Evolutionary conservation across 1,140 invertebrate species (phyloP).

Genomic region (Drosophila eugracilis): DNA sequence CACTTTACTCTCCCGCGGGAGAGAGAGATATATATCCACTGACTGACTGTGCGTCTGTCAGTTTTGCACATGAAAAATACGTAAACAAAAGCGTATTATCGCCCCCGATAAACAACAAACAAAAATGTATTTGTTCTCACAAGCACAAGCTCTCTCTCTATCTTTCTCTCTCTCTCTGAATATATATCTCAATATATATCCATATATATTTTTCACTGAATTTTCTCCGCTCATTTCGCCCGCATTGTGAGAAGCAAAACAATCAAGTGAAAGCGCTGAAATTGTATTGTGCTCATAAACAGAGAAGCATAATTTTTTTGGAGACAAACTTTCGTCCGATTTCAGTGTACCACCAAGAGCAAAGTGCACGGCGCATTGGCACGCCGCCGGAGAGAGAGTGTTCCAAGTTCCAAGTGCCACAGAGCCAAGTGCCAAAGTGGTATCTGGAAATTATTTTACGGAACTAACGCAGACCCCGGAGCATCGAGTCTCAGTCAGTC

Average conservation of each 20-base stretch:
- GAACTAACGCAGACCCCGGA: constrained; percentile 61
- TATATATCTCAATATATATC: neutral
- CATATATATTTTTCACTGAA: neutral
- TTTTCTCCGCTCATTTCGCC: constrained; percentile 61
- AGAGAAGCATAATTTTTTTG: constrained; percentile 35
- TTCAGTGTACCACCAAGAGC: constrained; percentile 41
- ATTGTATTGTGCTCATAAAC: constrained; percentile 58
- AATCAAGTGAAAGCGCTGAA: constrained; percentile 79
- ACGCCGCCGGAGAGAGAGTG: constrained; percentile 45
- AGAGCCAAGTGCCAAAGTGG: neutral
- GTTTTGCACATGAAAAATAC: constrained; percentile 73
- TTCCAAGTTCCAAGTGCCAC: neutral
- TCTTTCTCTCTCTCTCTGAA: neutral
- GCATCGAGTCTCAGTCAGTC: constrained; percentile 42
- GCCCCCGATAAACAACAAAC: constrained; percentile 76
- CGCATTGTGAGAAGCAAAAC: constrained; percentile 65
- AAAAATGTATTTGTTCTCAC: constrained; percentile 55
- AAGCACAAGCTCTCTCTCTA: constrained; percentile 22
- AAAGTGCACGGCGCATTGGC: constrained; percentile 82
- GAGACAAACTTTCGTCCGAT: constrained; percentile 61
- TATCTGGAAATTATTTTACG: constrained; percentile 67
- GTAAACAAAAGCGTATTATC: constrained; percentile 75
- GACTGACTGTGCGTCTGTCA: constrained; percentile 26
- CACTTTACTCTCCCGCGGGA: constrained; percentile 4
- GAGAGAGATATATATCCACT: neutral